A percentile compares a stretch with the other conserved stretches of the same genome.
Conservation (phyloP, 2,888 invertebrate species). For the Biston betularia region DNA sequence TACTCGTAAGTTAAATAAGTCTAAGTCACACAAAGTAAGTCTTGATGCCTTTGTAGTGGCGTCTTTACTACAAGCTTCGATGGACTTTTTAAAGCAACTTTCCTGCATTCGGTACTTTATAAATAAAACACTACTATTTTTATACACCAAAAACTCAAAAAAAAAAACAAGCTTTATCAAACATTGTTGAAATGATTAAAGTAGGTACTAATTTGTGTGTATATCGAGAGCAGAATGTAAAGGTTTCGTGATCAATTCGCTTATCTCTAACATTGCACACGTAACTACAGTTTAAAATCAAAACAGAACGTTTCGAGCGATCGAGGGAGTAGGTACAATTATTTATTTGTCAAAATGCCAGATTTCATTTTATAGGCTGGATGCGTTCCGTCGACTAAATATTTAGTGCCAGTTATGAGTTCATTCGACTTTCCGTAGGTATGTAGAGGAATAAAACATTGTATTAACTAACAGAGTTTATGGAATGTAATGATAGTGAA, state of each 20-base stretch:
- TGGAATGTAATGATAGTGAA: not conserved
- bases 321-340: constrained; percentile 18
- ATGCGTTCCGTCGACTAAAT: constrained; percentile 35
- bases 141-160: too few species aligned
- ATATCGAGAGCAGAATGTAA: too few species aligned
- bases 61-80: too few species aligned
- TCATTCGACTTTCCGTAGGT: constrained; percentile 29
- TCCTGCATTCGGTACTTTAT: too few species aligned
- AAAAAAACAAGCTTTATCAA: too few species aligned
- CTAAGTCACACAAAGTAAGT: too few species aligned
- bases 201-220: too few species aligned
- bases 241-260: not conserved
- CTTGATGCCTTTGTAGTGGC: too few species aligned
- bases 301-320: constrained; percentile 35
- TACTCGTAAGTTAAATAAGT: too few species aligned
- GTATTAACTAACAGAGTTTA: constrained; percentile 15
- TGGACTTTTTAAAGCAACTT: too few species aligned
- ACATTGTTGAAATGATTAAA: too few species aligned
- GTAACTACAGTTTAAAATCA: constrained; percentile 51
- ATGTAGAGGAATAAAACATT: constrained; percentile 11
- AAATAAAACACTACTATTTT: too few species aligned
- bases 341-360: constrained; percentile 57
- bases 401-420: constrained; percentile 37
- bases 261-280: constrained; percentile 53
- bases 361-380: constrained; percentile 44